Conservation (phyloP, 2,113 vertebrate species). For the Cinclus mexicanus region DNA sequence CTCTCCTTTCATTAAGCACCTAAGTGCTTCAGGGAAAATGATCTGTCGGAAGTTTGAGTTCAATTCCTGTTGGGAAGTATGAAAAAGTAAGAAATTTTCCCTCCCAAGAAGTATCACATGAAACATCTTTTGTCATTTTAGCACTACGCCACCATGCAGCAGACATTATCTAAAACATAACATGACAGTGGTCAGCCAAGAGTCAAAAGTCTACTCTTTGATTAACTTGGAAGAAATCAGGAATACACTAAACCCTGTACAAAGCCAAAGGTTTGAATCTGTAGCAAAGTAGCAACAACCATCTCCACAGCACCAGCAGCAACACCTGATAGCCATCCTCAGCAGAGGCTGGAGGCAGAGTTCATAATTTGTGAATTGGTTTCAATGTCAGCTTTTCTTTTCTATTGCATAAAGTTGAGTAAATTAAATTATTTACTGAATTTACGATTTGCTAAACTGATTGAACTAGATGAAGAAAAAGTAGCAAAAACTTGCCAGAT, state of each 20-base stretch:
- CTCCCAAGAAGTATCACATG: background rate
- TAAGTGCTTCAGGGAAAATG: conserved; percentile 95
- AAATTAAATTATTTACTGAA: background rate
- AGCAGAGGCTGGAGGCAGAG: background rate
- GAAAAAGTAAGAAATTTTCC: background rate
- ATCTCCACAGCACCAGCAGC: background rate
- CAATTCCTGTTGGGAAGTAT: conserved; percentile 81
- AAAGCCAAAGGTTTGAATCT: background rate
- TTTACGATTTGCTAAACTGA: background rate
- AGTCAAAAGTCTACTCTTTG: background rate
- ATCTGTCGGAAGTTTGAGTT: conserved; percentile 99
- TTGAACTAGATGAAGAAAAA: background rate
- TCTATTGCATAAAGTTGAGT: background rate
- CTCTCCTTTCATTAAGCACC: conserved; percentile 94
- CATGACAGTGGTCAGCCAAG: background rate
- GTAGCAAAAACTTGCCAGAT: background rate
- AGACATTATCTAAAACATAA: background rate
- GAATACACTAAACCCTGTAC: background rate
- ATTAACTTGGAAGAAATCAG: background rate
- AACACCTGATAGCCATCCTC: background rate
- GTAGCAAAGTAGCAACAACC: background rate
- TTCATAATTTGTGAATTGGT: background rate
- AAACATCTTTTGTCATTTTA: background rate
- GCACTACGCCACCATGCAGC: background rate
- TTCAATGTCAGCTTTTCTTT: background rate